These are phyloP conservation scores for Tenthredo amoena DNA, from an alignment of 2,888 invertebrate species.

Conservation along the genomic window DNA sequence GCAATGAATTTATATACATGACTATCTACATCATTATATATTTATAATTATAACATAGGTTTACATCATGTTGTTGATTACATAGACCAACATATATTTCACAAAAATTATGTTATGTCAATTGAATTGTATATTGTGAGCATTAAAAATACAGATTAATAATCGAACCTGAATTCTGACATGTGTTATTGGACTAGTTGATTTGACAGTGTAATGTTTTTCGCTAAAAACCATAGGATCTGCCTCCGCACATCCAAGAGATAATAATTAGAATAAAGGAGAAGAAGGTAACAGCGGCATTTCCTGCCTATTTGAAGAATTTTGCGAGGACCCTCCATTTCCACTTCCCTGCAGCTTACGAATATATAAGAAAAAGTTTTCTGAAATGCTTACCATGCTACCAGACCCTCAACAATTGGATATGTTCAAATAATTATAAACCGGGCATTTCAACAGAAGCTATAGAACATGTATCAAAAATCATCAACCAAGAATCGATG, in stretches of 20 bases:
- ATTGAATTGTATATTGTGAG: no score
- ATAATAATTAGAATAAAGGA: constrained; percentile 29
- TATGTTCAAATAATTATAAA: constrained; percentile 18
- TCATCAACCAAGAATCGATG: constrained; percentile 5
- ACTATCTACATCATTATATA: no score
- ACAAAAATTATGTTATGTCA: no score
- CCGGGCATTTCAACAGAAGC: constrained; percentile 45
- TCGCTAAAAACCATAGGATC: no score
- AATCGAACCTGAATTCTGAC: no score
- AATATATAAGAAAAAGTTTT: constrained; percentile 32
- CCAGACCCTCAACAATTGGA: constrained; percentile 42
- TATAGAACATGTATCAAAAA: constrained; percentile 39
- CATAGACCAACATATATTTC: no score
- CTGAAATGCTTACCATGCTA: constrained; percentile 38
- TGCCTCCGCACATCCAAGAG: constrained; percentile 35
- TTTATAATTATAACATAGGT: no score
- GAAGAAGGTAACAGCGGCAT: constrained; percentile 20
- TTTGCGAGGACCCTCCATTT: constrained; percentile 46
- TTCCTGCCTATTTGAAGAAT: constrained; percentile 32
- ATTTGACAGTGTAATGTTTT: no score
- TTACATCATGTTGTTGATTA: no score
- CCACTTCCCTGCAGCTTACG: constrained; percentile 45
- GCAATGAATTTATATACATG: no score
- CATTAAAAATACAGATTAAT: no score
- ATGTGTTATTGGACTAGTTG: no score